Percentiles rank a stretch among this genome's conserved stretches.
These are phyloP conservation scores for Lutjanus erythropterus DNA, from an alignment of 2,113 vertebrate species.

Conservation along the genomic window DNA sequence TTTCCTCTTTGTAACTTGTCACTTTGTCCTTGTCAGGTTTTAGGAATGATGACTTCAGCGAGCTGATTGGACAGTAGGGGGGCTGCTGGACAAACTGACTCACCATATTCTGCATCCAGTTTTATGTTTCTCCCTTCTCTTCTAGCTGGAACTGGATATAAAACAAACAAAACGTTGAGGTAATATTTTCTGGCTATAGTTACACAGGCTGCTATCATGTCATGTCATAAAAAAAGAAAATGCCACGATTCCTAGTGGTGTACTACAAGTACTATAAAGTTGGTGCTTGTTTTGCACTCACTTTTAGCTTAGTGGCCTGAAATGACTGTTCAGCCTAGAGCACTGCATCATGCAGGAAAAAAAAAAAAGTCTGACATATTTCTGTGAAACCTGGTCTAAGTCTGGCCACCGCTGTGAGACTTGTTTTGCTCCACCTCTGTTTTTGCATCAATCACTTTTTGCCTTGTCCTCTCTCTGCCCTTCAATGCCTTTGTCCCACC, in stretches of 20 bases:
- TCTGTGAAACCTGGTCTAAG: neutral
- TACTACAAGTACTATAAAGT: neutral
- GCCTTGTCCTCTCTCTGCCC: neutral
- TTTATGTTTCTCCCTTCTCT: too few relatives aligned
- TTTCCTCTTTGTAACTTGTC: too few relatives aligned
- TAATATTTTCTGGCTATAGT: neutral
- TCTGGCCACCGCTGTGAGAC: neutral
- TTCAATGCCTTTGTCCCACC: too few relatives aligned
- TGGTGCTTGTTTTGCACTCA: neutral
- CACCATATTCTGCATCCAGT: too few relatives aligned
- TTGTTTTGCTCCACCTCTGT: neutral
- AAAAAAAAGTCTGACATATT: neutral
- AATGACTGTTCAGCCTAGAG: neutral
- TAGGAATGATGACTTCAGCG: too few relatives aligned
- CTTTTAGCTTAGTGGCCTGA: neutral
- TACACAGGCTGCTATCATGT: neutral
- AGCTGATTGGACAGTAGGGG: too few relatives aligned
- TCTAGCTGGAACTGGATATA: too few relatives aligned
- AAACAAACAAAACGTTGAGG: too few relatives aligned
- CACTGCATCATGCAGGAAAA: neutral
- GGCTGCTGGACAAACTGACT: too few relatives aligned
- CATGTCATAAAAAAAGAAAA: neutral
- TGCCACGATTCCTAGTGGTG: neutral
- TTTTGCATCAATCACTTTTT: conserved; percentile 1
- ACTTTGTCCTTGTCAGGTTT: too few relatives aligned